These are phyloP conservation scores for Lycophotia porphyrea DNA, from an alignment of 2,888 invertebrate species.

Conservation along the genomic window DNA sequence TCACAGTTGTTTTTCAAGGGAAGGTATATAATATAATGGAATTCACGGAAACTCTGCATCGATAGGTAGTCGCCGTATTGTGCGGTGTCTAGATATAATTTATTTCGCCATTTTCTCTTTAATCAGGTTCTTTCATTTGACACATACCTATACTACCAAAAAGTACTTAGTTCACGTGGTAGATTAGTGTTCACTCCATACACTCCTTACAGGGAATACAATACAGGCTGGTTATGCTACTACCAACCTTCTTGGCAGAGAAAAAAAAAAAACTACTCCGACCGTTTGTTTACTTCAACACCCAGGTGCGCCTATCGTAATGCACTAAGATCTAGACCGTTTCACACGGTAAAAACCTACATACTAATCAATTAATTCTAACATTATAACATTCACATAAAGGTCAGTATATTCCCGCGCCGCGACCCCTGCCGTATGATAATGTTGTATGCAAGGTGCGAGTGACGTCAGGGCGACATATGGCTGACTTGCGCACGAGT, in stretches of 20 bases:
- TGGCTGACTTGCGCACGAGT: slow-evolving; percentile 58
- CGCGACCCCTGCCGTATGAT: slow-evolving; percentile 55
- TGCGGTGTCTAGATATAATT: neutral
- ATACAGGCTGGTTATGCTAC: neutral
- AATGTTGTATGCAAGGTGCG: slow-evolving; percentile 68
- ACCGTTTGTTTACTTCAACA: slow-evolving; percentile 9
- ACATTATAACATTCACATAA: slow-evolving; percentile 45
- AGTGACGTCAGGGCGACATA: slow-evolving; percentile 70
- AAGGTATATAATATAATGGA: neutral
- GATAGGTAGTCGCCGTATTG: neutral
- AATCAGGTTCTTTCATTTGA: neutral
- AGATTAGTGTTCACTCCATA: neutral
- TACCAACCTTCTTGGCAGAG: neutral
- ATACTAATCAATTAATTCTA: slow-evolving; percentile 42
- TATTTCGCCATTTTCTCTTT: neutral
- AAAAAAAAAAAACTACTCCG: neutral
- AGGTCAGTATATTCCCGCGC: slow-evolving; percentile 71
- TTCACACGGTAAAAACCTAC: neutral
- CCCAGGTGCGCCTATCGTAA: slow-evolving; percentile 25
- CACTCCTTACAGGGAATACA: neutral
- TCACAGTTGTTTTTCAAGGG: slow-evolving; percentile 9
- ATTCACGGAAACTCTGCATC: neutral
- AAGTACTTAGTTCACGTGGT: neutral
- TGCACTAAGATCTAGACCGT: slow-evolving; percentile 18
- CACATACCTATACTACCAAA: neutral